A percentile compares a stretch with the other conserved stretches of the same genome.
These are phyloP conservation scores for Drosophila pseudoananassae DNA, from an alignment of 1,140 invertebrate genomes.

Conservation along the genomic window DNA sequence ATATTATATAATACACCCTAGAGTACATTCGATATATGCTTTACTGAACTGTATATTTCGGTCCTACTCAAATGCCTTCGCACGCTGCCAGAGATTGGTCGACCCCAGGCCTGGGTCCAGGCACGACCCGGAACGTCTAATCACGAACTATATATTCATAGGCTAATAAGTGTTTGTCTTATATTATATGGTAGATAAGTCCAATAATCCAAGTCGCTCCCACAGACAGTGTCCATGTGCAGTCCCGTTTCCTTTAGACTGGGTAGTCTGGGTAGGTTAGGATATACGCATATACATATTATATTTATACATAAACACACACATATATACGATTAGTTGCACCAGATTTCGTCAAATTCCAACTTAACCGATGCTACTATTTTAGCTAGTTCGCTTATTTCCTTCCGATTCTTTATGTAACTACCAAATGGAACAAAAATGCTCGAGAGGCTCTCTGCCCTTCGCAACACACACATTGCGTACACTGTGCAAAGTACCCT, in stretches of 20 bases:
- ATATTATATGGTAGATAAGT: slow-evolving; percentile 17
- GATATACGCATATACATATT: slow-evolving; percentile 20
- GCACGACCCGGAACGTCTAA: slow-evolving; percentile 22
- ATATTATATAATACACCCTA: slow-evolving; percentile 15
- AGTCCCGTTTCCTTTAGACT: slow-evolving; percentile 8
- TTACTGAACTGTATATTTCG: slow-evolving; percentile 57
- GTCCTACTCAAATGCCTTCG: slow-evolving; percentile 51
- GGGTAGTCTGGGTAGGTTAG: slow-evolving; percentile 49
- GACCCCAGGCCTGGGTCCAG: background rate
- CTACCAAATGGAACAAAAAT: slow-evolving; percentile 26
- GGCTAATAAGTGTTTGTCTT: slow-evolving; percentile 37
- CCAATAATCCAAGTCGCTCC: slow-evolving; percentile 15
- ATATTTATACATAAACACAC: slow-evolving; percentile 22
- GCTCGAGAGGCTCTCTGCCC: slow-evolving; percentile 54
- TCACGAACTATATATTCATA: slow-evolving; percentile 23
- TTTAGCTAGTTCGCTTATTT: slow-evolving; percentile 31
- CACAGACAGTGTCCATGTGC: slow-evolving; percentile 29
- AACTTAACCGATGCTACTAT: slow-evolving; percentile 35
- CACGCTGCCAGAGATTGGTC: slow-evolving; percentile 29
- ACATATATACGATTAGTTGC: slow-evolving; percentile 38
- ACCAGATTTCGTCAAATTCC: slow-evolving; percentile 74
- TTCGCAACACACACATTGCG: slow-evolving; percentile 20
- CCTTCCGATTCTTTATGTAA: background rate
- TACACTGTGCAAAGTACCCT: slow-evolving; percentile 35
- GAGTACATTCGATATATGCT: slow-evolving; percentile 34